phyloP scores from a whole-genome alignment of 2,888 invertebrate species.

The Polyploca ridens region DNA sequence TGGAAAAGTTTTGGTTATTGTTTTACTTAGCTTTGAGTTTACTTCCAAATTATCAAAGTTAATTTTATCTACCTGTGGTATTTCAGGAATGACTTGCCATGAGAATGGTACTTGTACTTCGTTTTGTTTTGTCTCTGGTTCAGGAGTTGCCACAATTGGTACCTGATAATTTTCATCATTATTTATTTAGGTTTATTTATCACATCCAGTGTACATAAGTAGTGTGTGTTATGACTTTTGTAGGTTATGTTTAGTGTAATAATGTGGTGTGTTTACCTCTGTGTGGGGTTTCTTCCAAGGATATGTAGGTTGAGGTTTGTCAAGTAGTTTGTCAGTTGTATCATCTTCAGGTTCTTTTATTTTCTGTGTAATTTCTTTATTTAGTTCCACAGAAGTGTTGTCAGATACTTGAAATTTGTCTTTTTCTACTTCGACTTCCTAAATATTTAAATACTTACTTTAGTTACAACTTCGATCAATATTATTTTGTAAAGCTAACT shows the following conservation, averaged over 20 bases:
- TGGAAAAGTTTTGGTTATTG: slow-evolving; percentile 29
- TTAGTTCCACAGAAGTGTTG: neutral
- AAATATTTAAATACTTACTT: slow-evolving; percentile 27
- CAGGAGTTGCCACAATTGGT: slow-evolving; percentile 57
- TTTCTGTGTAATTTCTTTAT: slow-evolving; percentile 12
- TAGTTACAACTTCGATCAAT: slow-evolving; percentile 17
- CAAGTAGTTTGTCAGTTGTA: slow-evolving; percentile 15
- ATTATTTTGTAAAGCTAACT: slow-evolving; percentile 13
- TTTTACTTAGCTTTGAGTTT: slow-evolving; percentile 17
- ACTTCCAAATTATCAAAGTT: slow-evolving; percentile 14
- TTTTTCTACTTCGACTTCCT: slow-evolving; percentile 28
- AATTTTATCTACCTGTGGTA: slow-evolving; percentile 70
- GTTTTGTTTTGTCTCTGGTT: slow-evolving; percentile 55
- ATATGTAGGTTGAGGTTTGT: slow-evolving; percentile 14
- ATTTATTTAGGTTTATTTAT: slow-evolving; percentile 21
- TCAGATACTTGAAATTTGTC: slow-evolving; percentile 20
- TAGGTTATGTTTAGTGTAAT: slow-evolving; percentile 34
- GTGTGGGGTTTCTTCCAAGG: slow-evolving; percentile 23
- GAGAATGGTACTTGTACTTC: slow-evolving; percentile 72
- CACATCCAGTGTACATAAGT: slow-evolving; percentile 28
- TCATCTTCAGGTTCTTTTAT: slow-evolving; percentile 31
- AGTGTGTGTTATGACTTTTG: slow-evolving; percentile 17
- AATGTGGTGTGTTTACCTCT: slow-evolving; percentile 23
- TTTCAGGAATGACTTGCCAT: slow-evolving; percentile 77
- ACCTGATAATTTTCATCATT: slow-evolving; percentile 51